phyloP scores from a whole-genome alignment of 2,888 invertebrate genomes.

The Cataglyphis livida region DNA sequence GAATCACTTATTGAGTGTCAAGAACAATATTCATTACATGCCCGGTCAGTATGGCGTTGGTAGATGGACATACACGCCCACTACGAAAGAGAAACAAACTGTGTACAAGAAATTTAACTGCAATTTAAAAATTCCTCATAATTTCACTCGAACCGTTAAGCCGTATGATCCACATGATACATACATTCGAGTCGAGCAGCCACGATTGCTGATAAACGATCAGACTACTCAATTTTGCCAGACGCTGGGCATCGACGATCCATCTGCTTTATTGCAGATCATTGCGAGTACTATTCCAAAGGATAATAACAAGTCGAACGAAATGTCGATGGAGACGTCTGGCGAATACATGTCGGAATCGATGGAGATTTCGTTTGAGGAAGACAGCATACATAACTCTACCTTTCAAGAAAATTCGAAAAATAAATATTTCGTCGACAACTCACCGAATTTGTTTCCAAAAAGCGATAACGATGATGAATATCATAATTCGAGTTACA shows the following conservation, averaged over 20 bases:
- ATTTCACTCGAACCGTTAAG: slow-evolving; percentile 92
- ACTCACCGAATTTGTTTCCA: slow-evolving; percentile 54
- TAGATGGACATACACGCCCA: slow-evolving; percentile 91
- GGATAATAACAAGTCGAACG: slow-evolving; percentile 53
- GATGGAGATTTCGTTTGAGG: slow-evolving; percentile 65
- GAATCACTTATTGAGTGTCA: slow-evolving; percentile 94
- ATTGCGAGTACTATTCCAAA: slow-evolving; percentile 61
- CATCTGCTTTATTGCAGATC: slow-evolving; percentile 88
- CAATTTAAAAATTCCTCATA: slow-evolving; percentile 90
- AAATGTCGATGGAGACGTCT: slow-evolving; percentile 54
- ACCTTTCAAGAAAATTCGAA: slow-evolving; percentile 62
- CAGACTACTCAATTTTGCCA: slow-evolving; percentile 91
- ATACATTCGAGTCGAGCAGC: slow-evolving; percentile 74
- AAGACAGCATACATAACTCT: slow-evolving; percentile 63
- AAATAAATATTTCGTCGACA: slow-evolving; percentile 55
- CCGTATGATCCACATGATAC: slow-evolving; percentile 87
- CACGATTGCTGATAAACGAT: slow-evolving; percentile 87
- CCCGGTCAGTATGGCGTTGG: slow-evolving; percentile 92
- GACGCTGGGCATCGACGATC: slow-evolving; percentile 92
- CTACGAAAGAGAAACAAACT: slow-evolving; percentile 90
- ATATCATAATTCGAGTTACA: slow-evolving; percentile 35
- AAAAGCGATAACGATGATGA: slow-evolving; percentile 58
- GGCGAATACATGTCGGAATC: slow-evolving; percentile 53
- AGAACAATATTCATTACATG: slow-evolving; percentile 90
- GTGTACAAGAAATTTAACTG: slow-evolving; percentile 89